These are phyloP conservation scores for Didymodactylos carnosus DNA, from an alignment of 2,888 invertebrate species.

Conservation along the genomic window DNA sequence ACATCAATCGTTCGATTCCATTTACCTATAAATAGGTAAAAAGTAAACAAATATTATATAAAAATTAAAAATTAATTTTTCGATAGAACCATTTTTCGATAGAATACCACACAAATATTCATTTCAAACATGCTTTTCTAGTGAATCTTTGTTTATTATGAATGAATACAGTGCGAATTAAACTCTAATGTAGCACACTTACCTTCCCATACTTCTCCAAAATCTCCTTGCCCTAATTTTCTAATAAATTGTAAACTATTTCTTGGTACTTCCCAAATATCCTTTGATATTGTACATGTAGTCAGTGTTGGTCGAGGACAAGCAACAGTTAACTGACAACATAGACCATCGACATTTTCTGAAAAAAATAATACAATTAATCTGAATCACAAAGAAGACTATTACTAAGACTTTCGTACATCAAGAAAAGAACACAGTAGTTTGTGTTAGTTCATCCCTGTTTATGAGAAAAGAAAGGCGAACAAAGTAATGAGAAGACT, in stretches of 20 bases:
- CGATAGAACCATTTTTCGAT: too few relatives aligned
- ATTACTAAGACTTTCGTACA: too few relatives aligned
- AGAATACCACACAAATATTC: too few relatives aligned
- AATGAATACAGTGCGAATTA: too few relatives aligned
- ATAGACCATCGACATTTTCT: slow-evolving; percentile 94
- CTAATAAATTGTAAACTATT: slow-evolving; percentile 83
- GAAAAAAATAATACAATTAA: slow-evolving; percentile 27
- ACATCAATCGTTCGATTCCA: slow-evolving; percentile 56
- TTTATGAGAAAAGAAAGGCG: too few relatives aligned
- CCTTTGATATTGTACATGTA: slow-evolving; percentile 84
- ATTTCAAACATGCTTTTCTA: too few relatives aligned
- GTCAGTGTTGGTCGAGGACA: slow-evolving; percentile 67
- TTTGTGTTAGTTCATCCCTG: too few relatives aligned
- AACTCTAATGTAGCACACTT: slow-evolving; percentile 22
- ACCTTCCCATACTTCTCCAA: slow-evolving; percentile 92
- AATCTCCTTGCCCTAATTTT: slow-evolving; percentile 93
- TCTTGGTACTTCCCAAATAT: slow-evolving; percentile 97
- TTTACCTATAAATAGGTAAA: slow-evolving; percentile 87
- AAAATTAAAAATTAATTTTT: too few relatives aligned
- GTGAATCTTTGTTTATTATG: too few relatives aligned
- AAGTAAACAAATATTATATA: too few relatives aligned
- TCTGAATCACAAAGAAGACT: not conserved
- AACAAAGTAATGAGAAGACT: too few relatives aligned
- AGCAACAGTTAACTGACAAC: slow-evolving; percentile 56
- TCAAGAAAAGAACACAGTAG: too few relatives aligned